Evolutionary conservation across 2,797 vertebrate species (phyloP), one percentile per base, ranked within the genome.

Genomic region (Eutrigla gurnardus): DNA sequence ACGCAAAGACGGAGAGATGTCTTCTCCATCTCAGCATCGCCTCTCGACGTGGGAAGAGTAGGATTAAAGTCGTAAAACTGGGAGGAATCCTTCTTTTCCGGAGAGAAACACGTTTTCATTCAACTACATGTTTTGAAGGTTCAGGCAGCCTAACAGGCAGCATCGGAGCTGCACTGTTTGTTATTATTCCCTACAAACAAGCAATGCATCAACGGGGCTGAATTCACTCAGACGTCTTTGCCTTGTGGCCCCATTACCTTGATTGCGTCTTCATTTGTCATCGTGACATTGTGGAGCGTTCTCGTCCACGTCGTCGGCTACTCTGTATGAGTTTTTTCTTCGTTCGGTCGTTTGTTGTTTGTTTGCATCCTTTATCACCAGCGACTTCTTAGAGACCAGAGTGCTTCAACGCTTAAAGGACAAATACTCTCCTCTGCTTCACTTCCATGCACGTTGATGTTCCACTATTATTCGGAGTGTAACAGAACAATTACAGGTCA

Each of bases 251-350:
- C 70, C 84, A 83, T 88, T 82, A 83, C 66, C 81, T 75, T 77
- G 78, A 88, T 80, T 83, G 79, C 77, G 43, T 87, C 75, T 72
- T 50, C 70, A 81, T 87, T 88, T 85, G 76, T 88, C 69, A 81
- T 71, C 33, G 65, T 73, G 80, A 73, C 83, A 49, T 74, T 5
- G 8, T 63, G 70, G 37, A 46, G 37, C 53, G 72, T 36, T 69
- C 70, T 47, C n/a, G 65, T 76, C 72, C 55, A 14, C 32, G 9
- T 17, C 5, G 25, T 5, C 25, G 33, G 46, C 25, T 1, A 39
- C 43, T 42, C 67, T 25, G 43, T n/a, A 73, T 47, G 46, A 36
- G 47, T 47, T 12, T 36, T 43, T 25, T 62, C 46, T 84, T 59
- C 54, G 2, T 77, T 63, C 35, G 7, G 61, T 42, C 2, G 1